Evolutionary conservation across 1,140 invertebrate genomes (phyloP), one percentile per base, ranked within the genome.

Genomic region (Papilio polyxenes): DNA sequence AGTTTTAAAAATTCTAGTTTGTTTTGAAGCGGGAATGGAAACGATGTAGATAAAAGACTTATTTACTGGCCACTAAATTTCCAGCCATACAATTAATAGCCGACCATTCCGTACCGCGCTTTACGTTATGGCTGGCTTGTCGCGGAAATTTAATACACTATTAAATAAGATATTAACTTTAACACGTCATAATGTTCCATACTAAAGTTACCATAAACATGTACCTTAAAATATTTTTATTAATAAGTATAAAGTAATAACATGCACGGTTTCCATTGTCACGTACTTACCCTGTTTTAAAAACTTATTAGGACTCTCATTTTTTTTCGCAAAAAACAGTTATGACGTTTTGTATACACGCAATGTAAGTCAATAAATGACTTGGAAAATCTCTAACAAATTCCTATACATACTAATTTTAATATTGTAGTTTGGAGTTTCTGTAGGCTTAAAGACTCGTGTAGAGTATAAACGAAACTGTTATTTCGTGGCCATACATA

Each of bases 21-120:
- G 20, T 65, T 49, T 48, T 17, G n/a, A 17, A 49, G n/a, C 48
- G 75, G n/a, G 40, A 48, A 48, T 51, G 48, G 49, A 76, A 53
- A 53, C 75, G 44, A 23, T 76, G 49, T 20, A 53, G 75, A 76
- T 76, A 76, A 76, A 76, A 76, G 9, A 49, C 44, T 76, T 76
- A 76, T 51, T 76, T 76, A 76, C 75, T 53, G 49, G n/a, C 48
- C 75, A 76, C 75, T 76, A 76, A 76, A 76, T 76, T 76, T 76
- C 49, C 44, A 31, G 20, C 75, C 48, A 76, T 76, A 76, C 75
- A 76, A 76, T 76, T 76, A 76, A 76, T 76, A 76, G 75, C 75
- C 49, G 20, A 49, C 75, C 75, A 76, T 76, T 76, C 49, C 49
- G 75, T 76, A 76, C 75, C n/a, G 49, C 37, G 40, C 75, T 76